phyloP scores from a whole-genome alignment of 92 coral and sea anemone species.

The Galaxea fascicularis region DNA sequence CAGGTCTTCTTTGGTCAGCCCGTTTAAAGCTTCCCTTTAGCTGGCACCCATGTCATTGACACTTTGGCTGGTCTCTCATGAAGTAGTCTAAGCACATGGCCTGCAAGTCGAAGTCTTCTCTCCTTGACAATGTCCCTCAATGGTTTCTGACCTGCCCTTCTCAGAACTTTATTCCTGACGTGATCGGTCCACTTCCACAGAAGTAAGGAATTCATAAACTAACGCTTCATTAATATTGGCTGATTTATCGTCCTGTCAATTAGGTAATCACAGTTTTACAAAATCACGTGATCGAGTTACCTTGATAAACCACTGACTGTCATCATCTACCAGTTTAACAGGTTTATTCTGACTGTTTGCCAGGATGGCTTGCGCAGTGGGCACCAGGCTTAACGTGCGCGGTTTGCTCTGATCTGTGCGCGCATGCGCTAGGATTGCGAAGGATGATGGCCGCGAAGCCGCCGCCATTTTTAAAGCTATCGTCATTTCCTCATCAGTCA shows the following conservation, averaged over 20 bases:
- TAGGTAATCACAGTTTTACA: not conserved
- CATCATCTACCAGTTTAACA: slow-evolving; percentile 81
- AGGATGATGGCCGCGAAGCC: slow-evolving; percentile 90
- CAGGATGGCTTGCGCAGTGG: slow-evolving; percentile 82
- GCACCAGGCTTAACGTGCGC: slow-evolving; percentile 84
- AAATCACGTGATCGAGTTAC: not conserved
- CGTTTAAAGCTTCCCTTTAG: too few species aligned
- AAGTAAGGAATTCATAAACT: too few species aligned
- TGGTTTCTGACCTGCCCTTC: too few species aligned
- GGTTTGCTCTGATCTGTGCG: slow-evolving; percentile 89
- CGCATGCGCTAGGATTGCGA: slow-evolving; percentile 93
- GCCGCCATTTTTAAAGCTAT: slow-evolving; percentile 92
- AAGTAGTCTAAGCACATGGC: too few species aligned
- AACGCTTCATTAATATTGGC: not conserved
- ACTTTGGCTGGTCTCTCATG: too few species aligned
- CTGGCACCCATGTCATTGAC: too few species aligned
- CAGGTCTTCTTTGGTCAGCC: too few species aligned
- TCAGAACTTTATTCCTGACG: too few species aligned
- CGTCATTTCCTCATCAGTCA: slow-evolving; percentile 86
- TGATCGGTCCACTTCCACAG: too few species aligned
- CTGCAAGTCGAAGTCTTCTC: too few species aligned
- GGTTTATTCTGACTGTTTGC: slow-evolving; percentile 85
- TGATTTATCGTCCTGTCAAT: not conserved
- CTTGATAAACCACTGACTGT: slow-evolving; percentile 84
- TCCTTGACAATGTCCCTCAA: too few species aligned